Evolutionary conservation across 2,888 invertebrate genomes (phyloP).

Genomic region (Aphrophora alni): DNA sequence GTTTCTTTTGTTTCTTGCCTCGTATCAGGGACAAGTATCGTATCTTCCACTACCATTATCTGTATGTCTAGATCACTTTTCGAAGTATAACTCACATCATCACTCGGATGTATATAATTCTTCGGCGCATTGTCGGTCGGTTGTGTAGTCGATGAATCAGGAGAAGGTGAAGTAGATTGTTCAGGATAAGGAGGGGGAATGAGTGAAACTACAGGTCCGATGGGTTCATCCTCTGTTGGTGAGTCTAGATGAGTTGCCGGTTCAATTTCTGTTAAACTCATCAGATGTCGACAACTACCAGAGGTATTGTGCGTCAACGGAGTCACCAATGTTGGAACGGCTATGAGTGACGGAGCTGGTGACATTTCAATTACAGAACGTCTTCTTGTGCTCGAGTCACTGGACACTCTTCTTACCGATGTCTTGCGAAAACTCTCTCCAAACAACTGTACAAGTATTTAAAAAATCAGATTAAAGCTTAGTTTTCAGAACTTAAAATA

Average conservation of each 20-base stretch:
- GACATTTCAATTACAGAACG: conserved; percentile 9
- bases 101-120: neutral
- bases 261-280: conserved; percentile 33
- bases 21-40: neutral
- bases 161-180: conserved; percentile 29
- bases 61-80: conserved; percentile 40
- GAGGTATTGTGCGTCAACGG: neutral
- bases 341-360: conserved; percentile 24
- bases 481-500: too few species aligned
- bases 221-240: conserved; percentile 43
- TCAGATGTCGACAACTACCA: conserved; percentile 31
- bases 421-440: conserved; percentile 9
- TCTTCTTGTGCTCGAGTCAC: conserved; percentile 27
- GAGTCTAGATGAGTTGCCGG: conserved; percentile 13
- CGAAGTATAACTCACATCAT: conserved; percentile 33
- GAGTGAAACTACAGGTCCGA: conserved; percentile 50
- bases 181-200: conserved; percentile 52
- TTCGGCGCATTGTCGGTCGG: conserved; percentile 25
- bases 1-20: neutral
- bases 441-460: conserved; percentile 13
- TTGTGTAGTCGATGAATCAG: conserved; percentile 35
- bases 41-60: conserved; percentile 36
- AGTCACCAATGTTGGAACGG: conserved; percentile 23
- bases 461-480: neutral
- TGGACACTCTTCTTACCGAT: conserved; percentile 35